Base-by-base conservation (phyloP, 2,888 invertebrate genomes). In the Hirtodrosophila confusa region DNA sequence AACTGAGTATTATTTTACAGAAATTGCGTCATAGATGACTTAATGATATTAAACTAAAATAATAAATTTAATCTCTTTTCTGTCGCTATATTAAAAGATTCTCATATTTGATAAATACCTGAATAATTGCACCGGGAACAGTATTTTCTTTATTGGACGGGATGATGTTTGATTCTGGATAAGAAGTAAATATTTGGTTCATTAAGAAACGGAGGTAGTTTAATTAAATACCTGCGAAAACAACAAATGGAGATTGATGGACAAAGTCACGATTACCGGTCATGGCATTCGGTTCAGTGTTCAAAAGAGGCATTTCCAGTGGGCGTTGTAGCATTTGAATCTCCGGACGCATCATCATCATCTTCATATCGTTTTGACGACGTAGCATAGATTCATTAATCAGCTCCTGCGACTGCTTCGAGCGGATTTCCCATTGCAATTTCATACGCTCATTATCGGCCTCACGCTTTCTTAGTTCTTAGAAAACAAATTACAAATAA, bases 391-490 rank as follows among this genome's bases (percentile, higher is more conserved):
- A 1, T 5, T 35, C 31, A 0, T 12, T n/a, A 9, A n/a, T 17
- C 7, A 31, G 3, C 7, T 60, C 50, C 31, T 27, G 2, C 3
- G 31, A 1, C 12, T 71, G 50, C 1, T 47, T 47, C 7, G 48
- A 41, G 2, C 36, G 47, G 39, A 44, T 44, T n/a, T 51, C 58
- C 55, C 50, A 55, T 3, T 74, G 40, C 35, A 43, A 1, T 11
- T 56, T 72, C n/a, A 49, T 9, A 12, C 60, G 75, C 33, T 74
- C 53, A 4, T 23, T 50, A 4, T 49, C 33, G 1, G 58, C 69
- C 23, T 73, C 75, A 3, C 72, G 75, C 29, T 47, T 58, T 2
- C 11, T 12, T 0, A 73, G 53, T 3, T 73, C 72, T 73, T 5
- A 27, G 6, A 3, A 27, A 27, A 27, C 1, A 27, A 27, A 27